Conservation (phyloP, 1,140 invertebrate species). For the Theocolax elegans region DNA sequence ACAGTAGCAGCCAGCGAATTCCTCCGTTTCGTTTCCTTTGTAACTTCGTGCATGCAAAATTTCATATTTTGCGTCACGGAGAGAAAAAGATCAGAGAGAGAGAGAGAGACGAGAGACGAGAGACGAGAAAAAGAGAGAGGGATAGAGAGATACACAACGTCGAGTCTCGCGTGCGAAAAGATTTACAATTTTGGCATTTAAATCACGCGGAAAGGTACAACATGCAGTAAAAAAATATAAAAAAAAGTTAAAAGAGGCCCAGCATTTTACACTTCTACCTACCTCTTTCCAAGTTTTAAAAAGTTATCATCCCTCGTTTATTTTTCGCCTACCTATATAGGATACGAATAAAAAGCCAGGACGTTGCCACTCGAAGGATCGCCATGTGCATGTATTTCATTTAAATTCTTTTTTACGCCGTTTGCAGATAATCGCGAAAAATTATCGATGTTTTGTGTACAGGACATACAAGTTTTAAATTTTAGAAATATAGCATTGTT, state of each 20-base stretch:
- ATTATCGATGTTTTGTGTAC: no score
- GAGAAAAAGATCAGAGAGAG: neutral
- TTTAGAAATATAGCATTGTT: no score
- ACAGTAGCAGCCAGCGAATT: neutral
- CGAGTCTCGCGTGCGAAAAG: neutral
- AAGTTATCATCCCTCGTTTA: neutral
- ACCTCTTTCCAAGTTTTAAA: neutral
- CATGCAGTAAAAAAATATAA: neutral
- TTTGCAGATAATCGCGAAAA: neutral
- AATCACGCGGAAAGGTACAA: slow-evolving; percentile 28
- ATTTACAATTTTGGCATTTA: slow-evolving; percentile 27
- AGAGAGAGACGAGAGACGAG: no score
- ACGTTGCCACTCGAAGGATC: neutral
- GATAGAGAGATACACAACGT: no score
- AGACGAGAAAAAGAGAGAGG: no score
- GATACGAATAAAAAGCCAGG: slow-evolving; percentile 12
- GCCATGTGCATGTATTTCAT: neutral
- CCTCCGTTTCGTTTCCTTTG: slow-evolving; percentile 10
- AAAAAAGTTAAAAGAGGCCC: slow-evolving; percentile 5
- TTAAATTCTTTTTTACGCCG: slow-evolving; percentile 13
- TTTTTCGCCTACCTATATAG: neutral
- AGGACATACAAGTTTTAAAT: no score
- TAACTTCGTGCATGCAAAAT: neutral
- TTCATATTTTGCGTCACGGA: slow-evolving; percentile 7
- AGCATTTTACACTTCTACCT: no score